Evolutionary conservation across 2,113 vertebrate species (phyloP).

Genomic region (Piliocolobus tephrosceles): DNA sequence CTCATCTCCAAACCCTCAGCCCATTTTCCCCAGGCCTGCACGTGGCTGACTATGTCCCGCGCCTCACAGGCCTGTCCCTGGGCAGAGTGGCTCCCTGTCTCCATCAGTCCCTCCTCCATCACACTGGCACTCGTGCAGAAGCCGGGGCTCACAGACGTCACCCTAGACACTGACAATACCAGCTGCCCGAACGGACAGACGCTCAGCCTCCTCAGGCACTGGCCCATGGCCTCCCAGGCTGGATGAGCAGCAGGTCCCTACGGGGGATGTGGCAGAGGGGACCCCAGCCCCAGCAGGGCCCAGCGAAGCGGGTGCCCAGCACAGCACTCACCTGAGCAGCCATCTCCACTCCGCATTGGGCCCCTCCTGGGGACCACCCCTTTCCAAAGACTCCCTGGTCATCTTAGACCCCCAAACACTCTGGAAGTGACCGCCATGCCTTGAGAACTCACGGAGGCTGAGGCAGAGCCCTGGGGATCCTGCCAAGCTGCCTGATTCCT

Average conservation of each 20-base stretch:
- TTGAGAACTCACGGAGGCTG: neutral
- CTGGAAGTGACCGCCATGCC: neutral
- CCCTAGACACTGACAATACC: neutral
- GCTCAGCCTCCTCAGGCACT: no score
- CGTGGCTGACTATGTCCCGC: accelerated
- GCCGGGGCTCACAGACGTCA: accelerated
- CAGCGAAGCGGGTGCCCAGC: neutral
- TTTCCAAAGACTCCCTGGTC: neutral
- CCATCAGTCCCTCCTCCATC: neutral
- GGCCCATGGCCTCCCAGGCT: neutral
- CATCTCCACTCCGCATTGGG: no score
- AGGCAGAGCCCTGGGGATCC: neutral
- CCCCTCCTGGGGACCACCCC: neutral
- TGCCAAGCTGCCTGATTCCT: no score
- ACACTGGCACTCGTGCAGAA: neutral
- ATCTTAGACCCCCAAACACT: neutral
- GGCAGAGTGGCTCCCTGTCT: neutral
- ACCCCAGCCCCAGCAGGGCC: neutral
- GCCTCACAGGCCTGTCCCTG: neutral
- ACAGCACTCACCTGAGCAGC: no score
- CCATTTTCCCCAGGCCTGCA: neutral
- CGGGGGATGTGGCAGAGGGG: neutral
- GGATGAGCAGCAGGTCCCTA: neutral
- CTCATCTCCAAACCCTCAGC: accelerated
- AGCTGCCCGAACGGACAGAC: neutral